Evolutionary conservation across 2,888 invertebrate species (phyloP).

Genomic region (Coenonympha glycerion): DNA sequence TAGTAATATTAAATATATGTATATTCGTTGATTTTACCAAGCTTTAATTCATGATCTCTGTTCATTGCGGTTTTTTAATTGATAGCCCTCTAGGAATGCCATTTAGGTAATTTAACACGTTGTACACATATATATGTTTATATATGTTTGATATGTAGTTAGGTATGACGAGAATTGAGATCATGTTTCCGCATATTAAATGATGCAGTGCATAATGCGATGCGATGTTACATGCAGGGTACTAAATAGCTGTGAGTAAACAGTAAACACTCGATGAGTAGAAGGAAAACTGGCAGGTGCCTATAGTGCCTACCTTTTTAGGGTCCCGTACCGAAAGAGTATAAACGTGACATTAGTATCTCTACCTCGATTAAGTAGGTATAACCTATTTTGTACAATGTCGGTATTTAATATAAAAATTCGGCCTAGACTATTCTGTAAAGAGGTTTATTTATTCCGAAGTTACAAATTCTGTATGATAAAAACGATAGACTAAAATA

Average conservation of each 20-base stretch:
- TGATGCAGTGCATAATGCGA: slow-evolving; percentile 12
- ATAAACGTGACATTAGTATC: too few species aligned
- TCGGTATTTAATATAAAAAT: too few species aligned
- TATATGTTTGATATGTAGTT: slow-evolving; percentile 11
- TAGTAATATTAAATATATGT: too few species aligned
- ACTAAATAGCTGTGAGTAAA: slow-evolving; percentile 17
- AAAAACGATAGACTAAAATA: too few species aligned
- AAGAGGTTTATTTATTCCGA: too few species aligned
- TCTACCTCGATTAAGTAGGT: too few species aligned
- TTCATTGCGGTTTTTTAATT: slow-evolving; percentile 14
- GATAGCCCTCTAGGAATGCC: slow-evolving; percentile 13
- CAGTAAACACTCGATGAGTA: slow-evolving; percentile 8
- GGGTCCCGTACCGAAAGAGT: too few species aligned
- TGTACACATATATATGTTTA: slow-evolving; percentile 9
- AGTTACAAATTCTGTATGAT: too few species aligned
- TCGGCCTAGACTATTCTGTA: too few species aligned
- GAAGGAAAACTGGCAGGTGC: background rate
- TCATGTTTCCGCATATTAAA: slow-evolving; percentile 18
- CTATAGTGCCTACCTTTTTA: too few species aligned
- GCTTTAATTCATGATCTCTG: slow-evolving; percentile 1
- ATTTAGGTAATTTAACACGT: slow-evolving; percentile 14
- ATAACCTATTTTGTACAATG: too few species aligned
- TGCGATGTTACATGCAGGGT: slow-evolving; percentile 14
- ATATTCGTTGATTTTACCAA: too few species aligned
- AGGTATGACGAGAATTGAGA: slow-evolving; percentile 8